These are phyloP conservation scores for Pachycephus smyrnensis DNA, from an alignment of 2,888 invertebrate species.

Conservation along the genomic window DNA sequence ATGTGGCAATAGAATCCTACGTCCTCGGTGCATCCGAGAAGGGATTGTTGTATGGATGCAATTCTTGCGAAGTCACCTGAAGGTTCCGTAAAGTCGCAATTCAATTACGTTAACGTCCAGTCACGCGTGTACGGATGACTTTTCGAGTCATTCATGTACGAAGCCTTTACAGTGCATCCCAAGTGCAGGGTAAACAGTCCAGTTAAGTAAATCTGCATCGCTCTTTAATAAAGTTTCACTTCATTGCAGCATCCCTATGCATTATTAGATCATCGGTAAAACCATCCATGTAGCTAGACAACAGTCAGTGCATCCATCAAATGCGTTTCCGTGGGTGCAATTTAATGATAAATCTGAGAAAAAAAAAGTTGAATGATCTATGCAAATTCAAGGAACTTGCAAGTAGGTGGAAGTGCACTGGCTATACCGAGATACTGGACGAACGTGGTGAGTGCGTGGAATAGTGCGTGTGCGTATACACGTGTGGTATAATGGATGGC, in stretches of 20 bases:
- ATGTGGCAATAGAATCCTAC: not conserved
- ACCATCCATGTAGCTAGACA: not conserved
- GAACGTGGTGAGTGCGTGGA: not conserved
- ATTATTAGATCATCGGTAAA: not conserved
- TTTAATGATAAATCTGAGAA: not conserved
- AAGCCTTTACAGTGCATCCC: not conserved
- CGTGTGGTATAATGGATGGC: slow-evolving; percentile 20
- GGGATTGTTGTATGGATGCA: not conserved
- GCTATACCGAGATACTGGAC: not conserved
- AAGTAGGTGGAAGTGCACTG: slow-evolving; percentile 22
- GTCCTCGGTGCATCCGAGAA: not conserved
- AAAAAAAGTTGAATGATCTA: slow-evolving; percentile 18
- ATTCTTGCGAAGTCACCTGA: not conserved
- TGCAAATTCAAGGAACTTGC: slow-evolving; percentile 14
- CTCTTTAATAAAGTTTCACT: not conserved
- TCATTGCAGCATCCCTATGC: not conserved
- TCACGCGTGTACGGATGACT: not conserved
- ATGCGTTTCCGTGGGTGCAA: not conserved
- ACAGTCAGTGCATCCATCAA: not conserved
- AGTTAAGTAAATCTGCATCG: not conserved
- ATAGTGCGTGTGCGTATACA: slow-evolving; percentile 11
- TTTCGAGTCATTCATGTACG: not conserved
- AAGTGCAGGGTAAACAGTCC: not conserved
- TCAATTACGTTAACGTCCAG: not conserved
- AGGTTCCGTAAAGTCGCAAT: slow-evolving; percentile 1